phyloP scores from a whole-genome alignment of 2,797 vertebrate genomes.

The Sebastes kiyomatsui region DNA sequence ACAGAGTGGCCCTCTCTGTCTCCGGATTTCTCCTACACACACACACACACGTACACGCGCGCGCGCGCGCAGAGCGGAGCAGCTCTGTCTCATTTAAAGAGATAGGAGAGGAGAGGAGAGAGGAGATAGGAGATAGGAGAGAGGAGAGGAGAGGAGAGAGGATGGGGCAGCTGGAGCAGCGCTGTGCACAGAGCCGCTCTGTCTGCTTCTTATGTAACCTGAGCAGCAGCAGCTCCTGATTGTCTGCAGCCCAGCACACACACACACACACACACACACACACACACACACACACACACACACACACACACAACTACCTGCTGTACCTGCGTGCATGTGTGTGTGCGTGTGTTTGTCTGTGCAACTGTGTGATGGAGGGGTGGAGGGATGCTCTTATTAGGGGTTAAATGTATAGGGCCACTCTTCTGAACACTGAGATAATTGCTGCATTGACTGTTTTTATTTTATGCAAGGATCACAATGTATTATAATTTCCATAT shows the following conservation, averaged over 20 bases:
- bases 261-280: background rate
- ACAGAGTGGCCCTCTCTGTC: conserved; percentile 65
- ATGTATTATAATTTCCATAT: too few relatives aligned
- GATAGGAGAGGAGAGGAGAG: background rate
- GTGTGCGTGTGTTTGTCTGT: too few relatives aligned
- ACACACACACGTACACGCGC: conserved; percentile 24
- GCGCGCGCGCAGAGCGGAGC: conserved; percentile 32
- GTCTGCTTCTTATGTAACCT: conserved; percentile 69
- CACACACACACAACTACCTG: background rate
- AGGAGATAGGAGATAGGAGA: too few relatives aligned
- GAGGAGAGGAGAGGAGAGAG: background rate
- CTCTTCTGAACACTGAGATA: too few relatives aligned
- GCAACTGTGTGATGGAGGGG: too few relatives aligned
- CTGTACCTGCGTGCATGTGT: background rate
- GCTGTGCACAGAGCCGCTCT: conserved; percentile 28
- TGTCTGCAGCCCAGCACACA: conserved; percentile 1
- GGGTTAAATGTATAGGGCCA: too few relatives aligned
- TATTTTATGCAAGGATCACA: too few relatives aligned
- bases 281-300: background rate
- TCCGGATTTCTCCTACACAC: conserved; percentile 61
- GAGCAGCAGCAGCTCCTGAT: conserved; percentile 36
- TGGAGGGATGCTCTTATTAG: too few relatives aligned
- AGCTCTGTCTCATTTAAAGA: conserved; percentile 71
- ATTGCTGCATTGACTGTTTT: too few relatives aligned
- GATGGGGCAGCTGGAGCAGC: conserved; percentile 36